A percentile compares a stretch with the other conserved stretches of the same genome.
Conservation (phyloP, 2,888 invertebrate species). For the Euclidia mi region DNA sequence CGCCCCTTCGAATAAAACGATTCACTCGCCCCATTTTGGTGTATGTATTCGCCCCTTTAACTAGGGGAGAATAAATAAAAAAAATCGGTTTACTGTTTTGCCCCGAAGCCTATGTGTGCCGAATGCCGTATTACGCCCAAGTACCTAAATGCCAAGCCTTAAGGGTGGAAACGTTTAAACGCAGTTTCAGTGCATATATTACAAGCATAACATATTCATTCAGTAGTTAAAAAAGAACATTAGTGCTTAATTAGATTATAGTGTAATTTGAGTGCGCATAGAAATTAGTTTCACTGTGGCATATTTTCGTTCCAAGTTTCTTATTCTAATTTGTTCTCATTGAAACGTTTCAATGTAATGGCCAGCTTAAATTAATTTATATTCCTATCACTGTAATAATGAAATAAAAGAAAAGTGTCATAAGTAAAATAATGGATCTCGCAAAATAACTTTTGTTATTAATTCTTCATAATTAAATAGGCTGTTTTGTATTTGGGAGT, state of each 20-base stretch:
- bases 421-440: conserved; percentile 25
- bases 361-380: conserved; percentile 25
- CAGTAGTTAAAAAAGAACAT: background rate
- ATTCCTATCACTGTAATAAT: conserved; percentile 19
- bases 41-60: no score
- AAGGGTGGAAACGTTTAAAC: no score
- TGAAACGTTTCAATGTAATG: conserved; percentile 25
- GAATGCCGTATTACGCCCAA: no score
- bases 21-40: no score
- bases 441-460: conserved; percentile 23
- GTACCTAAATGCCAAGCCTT: no score
- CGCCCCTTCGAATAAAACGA: no score
- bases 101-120: no score
- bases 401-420: conserved; percentile 31
- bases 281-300: conserved; percentile 10
- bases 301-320: conserved; percentile 10
- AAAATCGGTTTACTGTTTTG: no score
- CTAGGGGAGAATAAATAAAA: no score
- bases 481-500: background rate
- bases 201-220: no score
- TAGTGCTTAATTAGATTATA: background rate
- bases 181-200: no score
- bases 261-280: conserved; percentile 1
- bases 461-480: conserved; percentile 18
- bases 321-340: conserved; percentile 15